Base-by-base conservation (phyloP, 2,888 invertebrate species). In the Linnaemya vulpina region DNA sequence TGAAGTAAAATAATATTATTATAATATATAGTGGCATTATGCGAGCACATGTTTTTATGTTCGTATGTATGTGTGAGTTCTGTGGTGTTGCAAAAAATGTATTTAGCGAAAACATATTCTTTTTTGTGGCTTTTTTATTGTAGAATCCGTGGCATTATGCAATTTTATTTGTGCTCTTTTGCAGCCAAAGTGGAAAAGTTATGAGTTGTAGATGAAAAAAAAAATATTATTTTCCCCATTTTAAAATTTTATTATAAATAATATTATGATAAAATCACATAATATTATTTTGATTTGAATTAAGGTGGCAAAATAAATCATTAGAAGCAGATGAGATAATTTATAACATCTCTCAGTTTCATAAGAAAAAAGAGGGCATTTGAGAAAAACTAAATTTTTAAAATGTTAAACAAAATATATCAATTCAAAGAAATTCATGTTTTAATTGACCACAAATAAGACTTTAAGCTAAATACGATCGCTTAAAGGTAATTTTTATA, bases 111-210 rank as follows among this genome's bases (percentile, higher is more conserved):
- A 46, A 65, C 13, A 17, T 43, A 20, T 20, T 30, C n/a, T 4
- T 43, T 58, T 58, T 17, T 22, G 15, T 4, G 35, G 5, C 35
- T 40, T 35, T 15, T n/a, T 35, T 63, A 11, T n/a, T 38, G 35
- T n/a, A 22, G 51, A 65, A 65, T 55, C 43, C 76, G 55, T 11
- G 22, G 55, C 46, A 67, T 65, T 55, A 67, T 76, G 55, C 58
- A 76, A 35, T 76, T 58, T 65, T 35, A 38, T 74, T 76, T 55
- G 7, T 38, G 58, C 20, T 60, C 35, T 49, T 60, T 9, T 46
- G 49, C 15, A 53, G 15, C 30, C n/a, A 20, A 15, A 62, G 35
- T 25, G 20, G 11, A 49, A 15, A 38, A 74, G n/a, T 8, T 62
- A 5, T 73, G 15, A 20, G 13, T 49, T 49, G 11, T 13, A n/a